phyloP scores from a whole-genome alignment of 2,113 vertebrate species.

The Melanotaenia duboulayi region DNA sequence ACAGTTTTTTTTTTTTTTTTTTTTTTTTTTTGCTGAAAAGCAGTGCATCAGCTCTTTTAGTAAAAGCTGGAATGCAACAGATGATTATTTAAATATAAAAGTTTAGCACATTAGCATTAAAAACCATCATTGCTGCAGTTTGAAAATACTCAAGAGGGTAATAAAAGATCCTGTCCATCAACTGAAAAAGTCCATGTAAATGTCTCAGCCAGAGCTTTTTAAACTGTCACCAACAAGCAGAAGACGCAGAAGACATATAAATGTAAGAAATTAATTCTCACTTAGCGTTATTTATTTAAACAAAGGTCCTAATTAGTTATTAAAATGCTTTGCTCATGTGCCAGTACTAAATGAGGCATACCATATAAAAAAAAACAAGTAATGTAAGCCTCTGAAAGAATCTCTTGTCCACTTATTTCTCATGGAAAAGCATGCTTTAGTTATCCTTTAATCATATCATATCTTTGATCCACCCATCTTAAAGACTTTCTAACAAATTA shows the following conservation, averaged over 20 bases:
- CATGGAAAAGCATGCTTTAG: slow-evolving; percentile 27
- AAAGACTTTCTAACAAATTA: slow-evolving; percentile 73
- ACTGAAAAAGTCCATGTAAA: too few relatives aligned
- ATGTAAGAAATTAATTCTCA: neutral
- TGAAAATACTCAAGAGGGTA: too few relatives aligned
- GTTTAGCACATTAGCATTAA: too few relatives aligned
- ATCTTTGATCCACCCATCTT: slow-evolving; percentile 81
- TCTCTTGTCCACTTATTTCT: slow-evolving; percentile 50
- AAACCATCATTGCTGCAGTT: too few relatives aligned
- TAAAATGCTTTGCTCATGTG: slow-evolving; percentile 12
- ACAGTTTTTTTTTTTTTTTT: too few relatives aligned
- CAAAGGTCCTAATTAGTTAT: neutral
- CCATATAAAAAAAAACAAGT: slow-evolving; percentile 50
- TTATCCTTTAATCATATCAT: slow-evolving; percentile 79
- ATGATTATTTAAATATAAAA: too few relatives aligned
- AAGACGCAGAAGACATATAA: neutral
- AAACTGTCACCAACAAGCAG: neutral
- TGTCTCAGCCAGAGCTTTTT: neutral
- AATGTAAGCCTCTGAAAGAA: slow-evolving; percentile 53
- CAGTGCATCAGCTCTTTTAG: too few relatives aligned
- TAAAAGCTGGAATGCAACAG: too few relatives aligned
- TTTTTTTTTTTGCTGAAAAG: too few relatives aligned
- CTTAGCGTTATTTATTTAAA: neutral
- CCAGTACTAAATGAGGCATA: slow-evolving; percentile 11
- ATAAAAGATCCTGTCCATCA: too few relatives aligned